Evolutionary conservation across 1,140 invertebrate species (phyloP).

Genomic region (Drosophila obscura): DNA sequence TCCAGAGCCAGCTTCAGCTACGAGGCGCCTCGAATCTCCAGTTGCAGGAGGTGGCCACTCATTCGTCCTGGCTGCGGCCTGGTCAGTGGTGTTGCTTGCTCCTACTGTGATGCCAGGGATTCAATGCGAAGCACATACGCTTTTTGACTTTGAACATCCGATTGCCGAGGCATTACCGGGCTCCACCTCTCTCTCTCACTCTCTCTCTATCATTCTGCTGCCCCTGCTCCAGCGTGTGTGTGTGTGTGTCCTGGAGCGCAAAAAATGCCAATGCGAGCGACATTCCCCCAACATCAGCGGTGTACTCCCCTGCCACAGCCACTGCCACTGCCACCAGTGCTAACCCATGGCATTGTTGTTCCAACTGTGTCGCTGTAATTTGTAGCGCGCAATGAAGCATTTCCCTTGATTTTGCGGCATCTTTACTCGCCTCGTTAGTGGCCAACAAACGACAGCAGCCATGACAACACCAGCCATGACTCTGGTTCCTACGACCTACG

Average conservation of each 20-base stretch:
- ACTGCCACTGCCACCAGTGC: conserved; percentile 3
- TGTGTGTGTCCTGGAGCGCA: conserved; percentile 76
- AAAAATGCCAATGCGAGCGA: conserved; percentile 74
- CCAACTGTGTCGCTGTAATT: conserved; percentile 79
- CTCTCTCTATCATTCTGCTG: background rate
- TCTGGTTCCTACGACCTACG: conserved; percentile 10
- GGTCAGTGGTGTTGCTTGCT: conserved; percentile 26
- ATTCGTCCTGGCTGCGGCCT: conserved; percentile 25
- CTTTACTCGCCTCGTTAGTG: conserved; percentile 82
- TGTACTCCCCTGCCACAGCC: background rate
- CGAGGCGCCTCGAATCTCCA: background rate
- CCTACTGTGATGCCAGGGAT: conserved; percentile 34
- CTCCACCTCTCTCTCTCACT: background rate
- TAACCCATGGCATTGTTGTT: conserved; percentile 63
- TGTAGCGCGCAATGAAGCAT: conserved; percentile 82
- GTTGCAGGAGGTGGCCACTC: conserved; percentile 12
- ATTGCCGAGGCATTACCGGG: conserved; percentile 69
- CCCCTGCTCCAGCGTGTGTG: conserved; percentile 31
- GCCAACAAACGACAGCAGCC: conserved; percentile 76
- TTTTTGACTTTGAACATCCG: conserved; percentile 81
- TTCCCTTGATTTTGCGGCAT: conserved; percentile 82
- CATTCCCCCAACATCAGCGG: conserved; percentile 26
- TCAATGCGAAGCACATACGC: conserved; percentile 76
- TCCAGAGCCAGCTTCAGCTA: background rate
- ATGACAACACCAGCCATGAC: conserved; percentile 51